phyloP scores from a whole-genome alignment of 2,888 invertebrate genomes.

The Autographa gamma region DNA sequence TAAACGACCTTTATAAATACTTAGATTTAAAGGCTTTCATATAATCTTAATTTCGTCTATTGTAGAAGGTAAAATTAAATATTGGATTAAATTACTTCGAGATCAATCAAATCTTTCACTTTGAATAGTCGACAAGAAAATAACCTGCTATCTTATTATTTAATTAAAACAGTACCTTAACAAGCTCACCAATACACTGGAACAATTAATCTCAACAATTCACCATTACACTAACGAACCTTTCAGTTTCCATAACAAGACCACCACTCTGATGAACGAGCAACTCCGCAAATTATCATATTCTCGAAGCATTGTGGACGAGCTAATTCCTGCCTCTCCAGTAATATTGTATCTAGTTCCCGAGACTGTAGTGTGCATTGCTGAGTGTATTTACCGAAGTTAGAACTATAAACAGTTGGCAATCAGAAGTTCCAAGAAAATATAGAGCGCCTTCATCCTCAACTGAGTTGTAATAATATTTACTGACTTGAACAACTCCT shows the following conservation, averaged over 20 bases:
- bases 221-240: conserved; percentile 53
- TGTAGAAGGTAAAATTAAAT: neutral
- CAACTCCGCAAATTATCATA: conserved; percentile 51
- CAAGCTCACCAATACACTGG: conserved; percentile 37
- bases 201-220: conserved; percentile 46
- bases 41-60: neutral
- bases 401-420: conserved; percentile 13
- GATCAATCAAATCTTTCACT: neutral
- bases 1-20: neutral
- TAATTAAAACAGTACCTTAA: conserved; percentile 43
- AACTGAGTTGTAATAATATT: neutral
- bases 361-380: conserved; percentile 27
- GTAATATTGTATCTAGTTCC: conserved; percentile 29
- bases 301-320: conserved; percentile 27
- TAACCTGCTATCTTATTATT: conserved; percentile 4
- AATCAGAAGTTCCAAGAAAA: conserved; percentile 5
- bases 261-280: conserved; percentile 52
- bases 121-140: neutral
- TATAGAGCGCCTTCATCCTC: neutral
- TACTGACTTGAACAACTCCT: neutral
- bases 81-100: neutral
- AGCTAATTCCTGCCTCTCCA: conserved; percentile 40
- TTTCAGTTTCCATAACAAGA: conserved; percentile 45
- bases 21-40: neutral
- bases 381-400: conserved; percentile 25